A percentile compares a stretch with the other conserved stretches of the same genome.
Evolutionary conservation across 2,888 invertebrate genomes (phyloP).

Genomic region (Busseola fusca): DNA sequence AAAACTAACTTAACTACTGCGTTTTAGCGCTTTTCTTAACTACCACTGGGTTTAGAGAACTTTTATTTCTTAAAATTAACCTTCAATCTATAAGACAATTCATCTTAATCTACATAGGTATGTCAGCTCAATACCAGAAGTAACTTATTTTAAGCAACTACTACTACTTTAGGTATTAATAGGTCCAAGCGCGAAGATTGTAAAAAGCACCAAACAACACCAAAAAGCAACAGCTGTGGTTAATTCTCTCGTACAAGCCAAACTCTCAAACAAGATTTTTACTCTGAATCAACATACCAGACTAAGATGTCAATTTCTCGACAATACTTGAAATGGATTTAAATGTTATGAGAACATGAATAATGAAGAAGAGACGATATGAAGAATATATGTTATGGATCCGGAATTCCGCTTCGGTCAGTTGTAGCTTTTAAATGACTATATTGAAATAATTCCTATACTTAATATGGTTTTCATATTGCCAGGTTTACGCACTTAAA

Average conservation of each 20-base stretch:
- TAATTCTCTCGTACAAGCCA: not conserved
- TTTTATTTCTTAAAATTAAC: slow-evolving; percentile 16
- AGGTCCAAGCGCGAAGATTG: slow-evolving; percentile 1
- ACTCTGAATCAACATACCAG: no score
- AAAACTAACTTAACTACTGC: not conserved
- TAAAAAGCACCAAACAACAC: not conserved
- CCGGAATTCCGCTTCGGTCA: slow-evolving; percentile 18
- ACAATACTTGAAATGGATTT: no score
- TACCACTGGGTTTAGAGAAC: slow-evolving; percentile 52
- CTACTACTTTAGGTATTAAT: not conserved
- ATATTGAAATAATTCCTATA: not conserved
- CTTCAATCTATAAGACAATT: not conserved
- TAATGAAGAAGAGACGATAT: no score
- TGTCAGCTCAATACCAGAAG: not conserved
- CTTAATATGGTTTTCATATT: slow-evolving; percentile 20
- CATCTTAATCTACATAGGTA: slow-evolving; percentile 5
- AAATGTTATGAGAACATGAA: no score
- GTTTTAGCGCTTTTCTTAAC: slow-evolving; percentile 29
- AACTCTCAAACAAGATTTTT: no score
- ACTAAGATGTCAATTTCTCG: no score
- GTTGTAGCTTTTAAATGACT: not conserved
- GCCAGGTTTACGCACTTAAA: slow-evolving; percentile 5
- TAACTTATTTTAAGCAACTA: not conserved
- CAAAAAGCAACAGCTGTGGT: not conserved
- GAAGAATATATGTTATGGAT: not conserved